Base-by-base conservation (phyloP, 2,888 invertebrate species). In the Rhaphigaster nebulosa region DNA sequence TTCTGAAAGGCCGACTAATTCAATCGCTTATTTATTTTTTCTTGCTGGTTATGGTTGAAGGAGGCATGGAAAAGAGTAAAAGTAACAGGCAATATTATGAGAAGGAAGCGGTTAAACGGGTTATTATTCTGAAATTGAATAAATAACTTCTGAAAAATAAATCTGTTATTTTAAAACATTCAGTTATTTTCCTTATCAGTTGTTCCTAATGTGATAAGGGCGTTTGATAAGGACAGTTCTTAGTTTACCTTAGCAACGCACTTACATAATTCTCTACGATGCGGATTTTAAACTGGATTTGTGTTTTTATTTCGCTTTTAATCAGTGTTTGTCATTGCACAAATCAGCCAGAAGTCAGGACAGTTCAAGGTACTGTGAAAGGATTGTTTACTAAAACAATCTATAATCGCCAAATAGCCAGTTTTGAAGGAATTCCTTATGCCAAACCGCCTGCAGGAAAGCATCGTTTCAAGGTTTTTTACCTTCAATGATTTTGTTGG, bases 401-500 rank as follows among this genome's bases (percentile, higher is more conserved):
- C n/a, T 60, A 41, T 8, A 45, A 90, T 41, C 60, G 91, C 6
- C 38, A 70, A 29, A 65, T 91, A 56, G 84, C 91, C 20, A 91
- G 89, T n/a, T 92, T 92, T 60, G 56, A 89, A 45, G 91, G 92
- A 38, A 56, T 92, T 6, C 92, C 92, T 23, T 92, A 92, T 89
- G 91, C 87, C 54, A 60, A 45, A 26, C 91, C 92, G 0, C 92
- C 92, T 0, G 50, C 91, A n/a, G 91, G 91, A n/a, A 41, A 88
- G 34, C 87, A 70, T 45, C 52, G 92, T 52, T 92, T 92, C 54
- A 91, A 90, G 91, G 92, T 92, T 91, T 38, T 38, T 38, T 76
- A 34, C 6, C 3, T 65, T 65, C 3, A 29, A 65, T 65, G 15
- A 29, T 65, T 65, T 29, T 34, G 5, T 65, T 29, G 1, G 4